These are phyloP conservation scores for Mesembrinibis cayennensis DNA, from an alignment of 2,113 vertebrate species.

Conservation along the genomic window DNA sequence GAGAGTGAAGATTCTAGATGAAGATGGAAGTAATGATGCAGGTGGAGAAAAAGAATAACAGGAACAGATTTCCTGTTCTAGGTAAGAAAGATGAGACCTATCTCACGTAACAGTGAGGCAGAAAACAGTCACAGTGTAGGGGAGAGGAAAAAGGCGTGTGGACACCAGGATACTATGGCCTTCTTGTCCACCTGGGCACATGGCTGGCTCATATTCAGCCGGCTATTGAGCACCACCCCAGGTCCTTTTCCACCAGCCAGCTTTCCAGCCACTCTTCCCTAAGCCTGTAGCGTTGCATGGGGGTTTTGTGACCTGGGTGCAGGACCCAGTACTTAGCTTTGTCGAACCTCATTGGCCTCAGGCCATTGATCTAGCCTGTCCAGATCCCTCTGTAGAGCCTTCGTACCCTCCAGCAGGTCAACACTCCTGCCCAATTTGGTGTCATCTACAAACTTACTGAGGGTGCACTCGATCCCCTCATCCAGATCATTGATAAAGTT, in stretches of 20 bases:
- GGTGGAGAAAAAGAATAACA: background rate
- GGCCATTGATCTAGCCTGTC: background rate
- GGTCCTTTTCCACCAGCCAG: background rate
- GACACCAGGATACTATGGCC: background rate
- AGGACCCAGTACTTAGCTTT: background rate
- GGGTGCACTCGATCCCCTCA: rapidly evolving
- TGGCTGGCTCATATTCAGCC: background rate
- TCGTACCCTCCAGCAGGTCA: background rate
- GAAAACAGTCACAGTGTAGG: background rate
- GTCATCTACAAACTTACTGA: background rate
- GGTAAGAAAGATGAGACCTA: background rate
- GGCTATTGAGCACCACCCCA: too few species aligned
- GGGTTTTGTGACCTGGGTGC: background rate
- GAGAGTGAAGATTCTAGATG: background rate
- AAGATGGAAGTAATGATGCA: background rate
- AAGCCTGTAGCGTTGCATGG: too few species aligned
- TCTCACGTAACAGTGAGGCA: background rate
- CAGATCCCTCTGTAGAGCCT: background rate
- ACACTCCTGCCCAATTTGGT: background rate
- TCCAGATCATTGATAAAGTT: background rate
- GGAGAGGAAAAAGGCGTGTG: background rate
- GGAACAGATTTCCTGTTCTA: background rate
- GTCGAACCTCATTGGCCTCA: background rate
- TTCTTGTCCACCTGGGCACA: background rate
- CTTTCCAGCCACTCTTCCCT: background rate